Percentiles rank a stretch among this genome's conserved stretches.
Conservation (phyloP, 2,888 invertebrate genomes). For the Dendrolimus pini region DNA sequence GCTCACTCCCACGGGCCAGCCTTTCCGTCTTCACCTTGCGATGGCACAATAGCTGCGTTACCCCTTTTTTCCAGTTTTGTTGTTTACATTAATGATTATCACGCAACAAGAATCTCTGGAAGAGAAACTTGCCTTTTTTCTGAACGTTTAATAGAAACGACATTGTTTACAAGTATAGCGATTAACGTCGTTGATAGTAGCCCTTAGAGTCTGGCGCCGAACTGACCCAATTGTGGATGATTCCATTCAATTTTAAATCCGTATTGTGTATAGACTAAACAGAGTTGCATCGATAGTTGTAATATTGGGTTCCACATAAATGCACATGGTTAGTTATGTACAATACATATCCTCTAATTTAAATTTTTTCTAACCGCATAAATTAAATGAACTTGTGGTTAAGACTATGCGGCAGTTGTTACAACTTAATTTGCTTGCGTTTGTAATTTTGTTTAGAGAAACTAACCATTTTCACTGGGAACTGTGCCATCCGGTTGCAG, state of each 20-base stretch:
- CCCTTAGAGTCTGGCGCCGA: conserved; percentile 39
- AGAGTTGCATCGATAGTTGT: too few relatives aligned
- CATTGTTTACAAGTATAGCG: conserved; percentile 53
- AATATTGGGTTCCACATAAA: too few relatives aligned
- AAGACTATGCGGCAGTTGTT: too few relatives aligned
- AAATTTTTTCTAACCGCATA: conserved; percentile 2
- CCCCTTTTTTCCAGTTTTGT: conserved; percentile 59
- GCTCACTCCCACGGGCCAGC: conserved; percentile 55
- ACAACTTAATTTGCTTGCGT: conserved; percentile 7
- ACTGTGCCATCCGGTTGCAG: conserved; percentile 54
- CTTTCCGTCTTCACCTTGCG: conserved; percentile 56
- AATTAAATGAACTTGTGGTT: too few relatives aligned
- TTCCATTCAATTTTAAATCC: conserved; percentile 13
- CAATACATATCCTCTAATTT: too few relatives aligned
- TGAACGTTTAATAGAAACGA: conserved; percentile 40
- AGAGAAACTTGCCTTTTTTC: conserved; percentile 58
- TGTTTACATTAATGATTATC: conserved; percentile 54
- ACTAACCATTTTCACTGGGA: conserved; percentile 49
- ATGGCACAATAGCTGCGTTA: conserved; percentile 60
- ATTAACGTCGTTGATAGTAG: conserved; percentile 30
- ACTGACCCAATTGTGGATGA: conserved; percentile 44
- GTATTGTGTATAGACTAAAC: too few relatives aligned
- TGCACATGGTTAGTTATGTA: too few relatives aligned
- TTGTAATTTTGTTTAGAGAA: conserved; percentile 24
- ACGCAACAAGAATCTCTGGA: conserved; percentile 57